Evolutionary conservation across 2,797 vertebrate genomes (phyloP).

Genomic region (Cygnus olor): DNA sequence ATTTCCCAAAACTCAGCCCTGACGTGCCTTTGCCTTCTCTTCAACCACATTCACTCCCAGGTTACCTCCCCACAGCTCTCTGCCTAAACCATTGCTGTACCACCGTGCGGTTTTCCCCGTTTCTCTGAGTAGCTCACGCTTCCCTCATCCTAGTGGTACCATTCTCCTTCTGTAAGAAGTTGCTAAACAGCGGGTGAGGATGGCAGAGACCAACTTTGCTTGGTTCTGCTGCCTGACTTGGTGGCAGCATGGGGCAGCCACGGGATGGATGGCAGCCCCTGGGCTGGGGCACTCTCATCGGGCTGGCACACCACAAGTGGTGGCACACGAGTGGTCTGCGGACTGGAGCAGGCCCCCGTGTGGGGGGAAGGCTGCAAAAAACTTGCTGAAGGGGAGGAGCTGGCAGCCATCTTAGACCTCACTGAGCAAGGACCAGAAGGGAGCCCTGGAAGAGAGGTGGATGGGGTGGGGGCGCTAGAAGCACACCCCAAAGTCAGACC

Average conservation of each 20-base stretch:
- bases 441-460: not conserved
- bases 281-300: not conserved
- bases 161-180: not conserved
- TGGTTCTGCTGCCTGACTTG: not conserved
- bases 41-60: fast-evolving
- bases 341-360: too few species aligned
- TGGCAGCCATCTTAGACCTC: not conserved
- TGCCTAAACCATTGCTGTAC: not conserved
- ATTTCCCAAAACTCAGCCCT: not conserved
- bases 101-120: not conserved
- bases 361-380: not conserved
- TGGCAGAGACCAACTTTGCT: not conserved
- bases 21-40: not conserved
- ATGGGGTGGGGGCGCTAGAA: not conserved
- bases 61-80: not conserved
- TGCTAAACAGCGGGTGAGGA: not conserved
- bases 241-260: not conserved
- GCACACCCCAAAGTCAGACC: not conserved
- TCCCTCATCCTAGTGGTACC: not conserved
- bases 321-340: not conserved
- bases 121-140: not conserved
- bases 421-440: not conserved
- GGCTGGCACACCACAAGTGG: not conserved
- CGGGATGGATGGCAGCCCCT: not conserved
- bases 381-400: not conserved